Evolutionary conservation across 1,140 invertebrate species (phyloP).

Genomic region (Berghia stephanieae): DNA sequence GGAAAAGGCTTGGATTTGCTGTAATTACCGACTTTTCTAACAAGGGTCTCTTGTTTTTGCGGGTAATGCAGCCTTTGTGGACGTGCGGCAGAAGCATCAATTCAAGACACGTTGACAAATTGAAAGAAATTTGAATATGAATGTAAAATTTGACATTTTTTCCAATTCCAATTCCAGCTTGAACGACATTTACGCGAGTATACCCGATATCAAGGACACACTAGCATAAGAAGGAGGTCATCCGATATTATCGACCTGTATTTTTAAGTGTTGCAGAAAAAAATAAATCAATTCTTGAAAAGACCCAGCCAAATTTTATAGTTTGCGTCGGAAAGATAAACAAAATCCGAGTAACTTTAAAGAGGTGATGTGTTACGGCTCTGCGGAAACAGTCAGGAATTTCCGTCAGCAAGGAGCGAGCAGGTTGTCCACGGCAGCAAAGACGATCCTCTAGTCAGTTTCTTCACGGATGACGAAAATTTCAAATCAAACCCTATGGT

Average conservation of each 20-base stretch:
- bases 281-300: no score
- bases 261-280: no score
- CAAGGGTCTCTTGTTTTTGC: background rate
- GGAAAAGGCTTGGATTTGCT: background rate
- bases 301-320: background rate
- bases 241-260: background rate
- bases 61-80: no score
- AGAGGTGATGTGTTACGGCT: background rate
- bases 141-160: background rate
- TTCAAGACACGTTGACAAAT: no score
- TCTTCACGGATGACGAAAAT: slow-evolving; percentile 28
- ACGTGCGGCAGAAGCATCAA: no score
- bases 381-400: no score
- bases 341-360: background rate
- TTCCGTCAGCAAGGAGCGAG: background rate
- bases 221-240: background rate
- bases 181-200: background rate
- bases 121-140: background rate
- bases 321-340: background rate
- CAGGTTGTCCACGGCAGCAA: background rate
- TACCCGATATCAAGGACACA: background rate
- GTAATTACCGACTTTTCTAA: no score
- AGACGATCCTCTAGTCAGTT: slow-evolving; percentile 28
- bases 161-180: background rate
- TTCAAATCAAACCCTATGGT: slow-evolving; percentile 34